Percentiles rank a stretch among this genome's conserved stretches.
These are phyloP conservation scores for Pseudomugil gertrudae DNA, from an alignment of 2,797 vertebrate genomes.

Conservation along the genomic window DNA sequence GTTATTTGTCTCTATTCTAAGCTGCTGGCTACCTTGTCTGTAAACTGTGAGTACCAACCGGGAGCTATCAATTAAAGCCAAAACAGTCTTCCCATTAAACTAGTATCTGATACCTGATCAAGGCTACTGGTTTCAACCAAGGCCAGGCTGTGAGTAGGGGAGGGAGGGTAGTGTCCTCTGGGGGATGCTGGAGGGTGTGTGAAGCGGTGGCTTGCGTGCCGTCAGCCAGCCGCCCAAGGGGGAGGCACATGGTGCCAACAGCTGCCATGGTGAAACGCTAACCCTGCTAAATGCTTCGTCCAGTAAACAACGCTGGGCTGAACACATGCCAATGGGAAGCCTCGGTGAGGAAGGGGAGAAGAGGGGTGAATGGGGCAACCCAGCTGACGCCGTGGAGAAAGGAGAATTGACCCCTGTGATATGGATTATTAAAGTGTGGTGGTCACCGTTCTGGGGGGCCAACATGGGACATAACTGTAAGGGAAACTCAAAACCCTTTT, in stretches of 20 bases:
- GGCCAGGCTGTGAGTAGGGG: slow-evolving; percentile 40
- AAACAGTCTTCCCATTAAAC: slow-evolving; percentile 63
- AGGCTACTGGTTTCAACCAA: slow-evolving; percentile 66
- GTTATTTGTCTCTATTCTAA: slow-evolving; percentile 18
- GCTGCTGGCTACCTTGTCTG: slow-evolving; percentile 3
- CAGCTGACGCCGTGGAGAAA: slow-evolving; percentile 82
- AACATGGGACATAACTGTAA: slow-evolving; percentile 48
- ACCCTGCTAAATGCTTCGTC: slow-evolving; percentile 76
- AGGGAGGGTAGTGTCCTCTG: slow-evolving; percentile 58
- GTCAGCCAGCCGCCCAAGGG: slow-evolving; percentile 71
- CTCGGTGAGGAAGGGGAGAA: slow-evolving; percentile 67
- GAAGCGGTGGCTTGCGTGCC: slow-evolving; percentile 76
- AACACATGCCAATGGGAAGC: slow-evolving; percentile 76
- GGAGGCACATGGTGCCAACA: slow-evolving; percentile 82
- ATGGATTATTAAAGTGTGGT: slow-evolving; percentile 78
- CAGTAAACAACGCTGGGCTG: slow-evolving; percentile 74
- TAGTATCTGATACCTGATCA: slow-evolving; percentile 60
- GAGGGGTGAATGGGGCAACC: slow-evolving; percentile 64
- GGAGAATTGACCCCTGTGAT: slow-evolving; percentile 79
- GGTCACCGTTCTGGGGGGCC: slow-evolving; percentile 70
- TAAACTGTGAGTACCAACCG: slow-evolving; percentile 21
- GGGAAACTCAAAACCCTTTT: slow-evolving; percentile 69
- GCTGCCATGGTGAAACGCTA: slow-evolving; percentile 81
- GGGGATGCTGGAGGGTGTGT: slow-evolving; percentile 75
- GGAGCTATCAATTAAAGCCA: slow-evolving; percentile 60